Percentiles rank a stretch among this genome's conserved stretches.
These are phyloP conservation scores for Gallinago stenura DNA, from an alignment of 2,797 vertebrate species.

Conservation along the genomic window DNA sequence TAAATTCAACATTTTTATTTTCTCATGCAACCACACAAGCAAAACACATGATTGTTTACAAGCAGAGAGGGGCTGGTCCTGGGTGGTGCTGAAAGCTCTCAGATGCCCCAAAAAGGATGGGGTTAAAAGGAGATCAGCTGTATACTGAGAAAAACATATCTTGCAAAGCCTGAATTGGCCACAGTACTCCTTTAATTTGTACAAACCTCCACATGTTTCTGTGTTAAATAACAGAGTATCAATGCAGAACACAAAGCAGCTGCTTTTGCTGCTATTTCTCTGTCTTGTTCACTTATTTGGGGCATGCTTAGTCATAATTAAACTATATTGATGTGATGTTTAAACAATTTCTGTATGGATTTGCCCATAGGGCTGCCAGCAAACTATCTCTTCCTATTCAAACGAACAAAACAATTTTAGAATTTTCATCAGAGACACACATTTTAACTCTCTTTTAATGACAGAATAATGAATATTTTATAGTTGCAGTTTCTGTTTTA, in stretches of 20 bases:
- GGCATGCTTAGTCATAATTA: conserved; percentile 25
- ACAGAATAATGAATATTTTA: conserved; percentile 34
- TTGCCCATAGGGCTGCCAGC: neutral
- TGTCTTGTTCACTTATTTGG: conserved; percentile 31
- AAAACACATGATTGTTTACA: neutral
- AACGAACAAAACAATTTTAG: neutral
- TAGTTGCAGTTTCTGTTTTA: conserved; percentile 10
- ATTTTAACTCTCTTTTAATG: neutral
- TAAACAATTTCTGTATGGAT: conserved; percentile 40
- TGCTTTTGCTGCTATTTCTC: neutral
- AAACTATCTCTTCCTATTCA: neutral
- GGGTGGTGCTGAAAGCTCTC: neutral
- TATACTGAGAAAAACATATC: neutral
- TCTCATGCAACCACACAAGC: neutral
- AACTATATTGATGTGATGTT: conserved; percentile 29
- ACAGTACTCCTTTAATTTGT: neutral
- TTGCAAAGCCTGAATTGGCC: neutral
- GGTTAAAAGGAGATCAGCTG: neutral
- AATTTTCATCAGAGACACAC: neutral
- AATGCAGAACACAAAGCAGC: neutral
- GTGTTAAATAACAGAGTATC: neutral
- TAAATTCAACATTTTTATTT: neutral
- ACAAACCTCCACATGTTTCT: neutral
- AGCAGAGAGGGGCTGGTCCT: neutral
- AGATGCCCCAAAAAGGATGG: neutral